Percentiles rank a stretch among this genome's conserved stretches.
These are phyloP conservation scores for Gephyroberyx darwinii DNA, from an alignment of 2,797 vertebrate species.

Conservation along the genomic window DNA sequence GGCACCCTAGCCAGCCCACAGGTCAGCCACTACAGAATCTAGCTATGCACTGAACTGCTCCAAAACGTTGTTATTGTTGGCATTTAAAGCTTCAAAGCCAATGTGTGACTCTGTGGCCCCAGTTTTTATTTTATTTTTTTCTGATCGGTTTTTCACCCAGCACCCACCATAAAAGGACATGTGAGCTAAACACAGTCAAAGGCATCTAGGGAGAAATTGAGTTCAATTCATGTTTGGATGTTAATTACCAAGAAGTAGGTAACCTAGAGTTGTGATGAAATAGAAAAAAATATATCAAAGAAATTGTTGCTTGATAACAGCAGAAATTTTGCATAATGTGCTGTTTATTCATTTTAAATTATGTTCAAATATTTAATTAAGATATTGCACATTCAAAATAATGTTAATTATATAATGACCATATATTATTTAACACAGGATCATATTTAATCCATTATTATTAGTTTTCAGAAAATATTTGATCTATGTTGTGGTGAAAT, in stretches of 20 bases:
- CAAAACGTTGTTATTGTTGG: not conserved
- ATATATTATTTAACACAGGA: too few relatives aligned
- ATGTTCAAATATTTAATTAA: not conserved
- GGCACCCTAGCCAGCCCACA: constrained; percentile 47
- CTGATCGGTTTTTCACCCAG: not conserved
- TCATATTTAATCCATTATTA: not conserved
- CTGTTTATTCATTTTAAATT: not conserved
- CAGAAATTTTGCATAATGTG: not conserved
- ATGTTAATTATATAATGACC: too few relatives aligned
- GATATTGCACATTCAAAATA: too few relatives aligned
- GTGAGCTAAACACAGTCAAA: not conserved
- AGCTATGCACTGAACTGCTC: not conserved
- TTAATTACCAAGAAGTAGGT: not conserved
- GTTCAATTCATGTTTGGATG: not conserved
- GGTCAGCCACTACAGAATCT: constrained; percentile 59
- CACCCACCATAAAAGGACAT: not conserved
- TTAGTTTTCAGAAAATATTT: not conserved
- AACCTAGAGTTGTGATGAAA: too few relatives aligned
- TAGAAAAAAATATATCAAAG: not conserved
- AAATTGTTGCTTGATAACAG: not conserved
- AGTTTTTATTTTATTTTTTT: too few relatives aligned
- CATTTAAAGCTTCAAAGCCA: not conserved
- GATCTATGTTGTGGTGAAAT: not conserved
- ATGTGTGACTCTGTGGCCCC: not conserved
- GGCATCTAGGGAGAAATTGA: not conserved